phyloP scores from a whole-genome alignment of 2,797 vertebrate genomes.

The Triplophysa yarkandensis region DNA sequence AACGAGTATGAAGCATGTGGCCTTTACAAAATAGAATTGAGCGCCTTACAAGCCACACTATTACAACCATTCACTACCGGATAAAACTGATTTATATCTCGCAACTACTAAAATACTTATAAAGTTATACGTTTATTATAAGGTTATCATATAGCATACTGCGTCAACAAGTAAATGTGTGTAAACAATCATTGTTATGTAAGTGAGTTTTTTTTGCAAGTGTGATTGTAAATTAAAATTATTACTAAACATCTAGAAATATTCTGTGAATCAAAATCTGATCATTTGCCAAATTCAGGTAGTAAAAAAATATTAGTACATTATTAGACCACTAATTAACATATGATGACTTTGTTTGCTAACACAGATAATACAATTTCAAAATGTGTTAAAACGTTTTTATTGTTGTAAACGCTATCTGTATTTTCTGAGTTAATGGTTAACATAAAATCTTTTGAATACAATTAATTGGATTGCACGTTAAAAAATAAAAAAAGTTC shows the following conservation, averaged over 20 bases:
- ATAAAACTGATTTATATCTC: neutral
- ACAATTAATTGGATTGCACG: too few relatives aligned
- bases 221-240: neutral
- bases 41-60: neutral
- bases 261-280: neutral
- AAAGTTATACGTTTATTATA: neutral
- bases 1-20: constrained; percentile 23
- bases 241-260: too few relatives aligned
- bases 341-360: too few relatives aligned
- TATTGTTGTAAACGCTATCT: too few relatives aligned
- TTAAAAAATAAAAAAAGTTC: neutral
- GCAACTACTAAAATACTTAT: neutral
- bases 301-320: neutral
- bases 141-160: neutral
- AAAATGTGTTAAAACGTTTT: too few relatives aligned
- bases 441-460: too few relatives aligned
- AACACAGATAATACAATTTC: too few relatives aligned
- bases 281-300: neutral
- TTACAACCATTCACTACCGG: neutral
- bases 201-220: neutral
- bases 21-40: constrained; percentile 1
- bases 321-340: too few relatives aligned
- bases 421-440: too few relatives aligned
- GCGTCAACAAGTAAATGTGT: constrained; percentile 1
- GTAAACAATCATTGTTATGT: neutral